These are phyloP conservation scores for Idaea aversata DNA, from an alignment of 2,888 invertebrate genomes.

Conservation along the genomic window DNA sequence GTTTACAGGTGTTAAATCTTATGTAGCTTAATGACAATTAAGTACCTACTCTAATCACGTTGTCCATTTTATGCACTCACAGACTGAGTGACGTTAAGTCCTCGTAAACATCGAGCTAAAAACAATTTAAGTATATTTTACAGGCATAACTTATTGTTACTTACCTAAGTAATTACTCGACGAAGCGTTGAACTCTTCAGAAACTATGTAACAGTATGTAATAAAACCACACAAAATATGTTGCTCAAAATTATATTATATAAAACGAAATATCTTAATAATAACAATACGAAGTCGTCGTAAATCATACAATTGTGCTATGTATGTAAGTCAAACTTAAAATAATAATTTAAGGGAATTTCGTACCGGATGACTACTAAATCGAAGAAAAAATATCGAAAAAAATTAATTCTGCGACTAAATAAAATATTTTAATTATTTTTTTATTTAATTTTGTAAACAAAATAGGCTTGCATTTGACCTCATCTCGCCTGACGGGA, in stretches of 20 bases:
- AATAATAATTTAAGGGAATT: constrained; percentile 6
- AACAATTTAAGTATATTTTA: not conserved
- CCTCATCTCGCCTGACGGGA: too few species aligned
- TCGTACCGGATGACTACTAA: too few species aligned
- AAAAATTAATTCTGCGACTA: too few species aligned
- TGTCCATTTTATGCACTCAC: too few species aligned
- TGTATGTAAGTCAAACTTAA: constrained; percentile 18
- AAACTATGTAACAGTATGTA: not conserved
- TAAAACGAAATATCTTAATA: constrained; percentile 39
- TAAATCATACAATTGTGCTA: constrained; percentile 33
- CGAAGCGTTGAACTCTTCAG: not conserved
- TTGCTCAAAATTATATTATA: constrained; percentile 43
- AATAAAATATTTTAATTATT: too few species aligned
- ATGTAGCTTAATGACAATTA: too few species aligned
- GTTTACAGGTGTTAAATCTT: not conserved
- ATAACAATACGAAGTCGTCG: constrained; percentile 29
- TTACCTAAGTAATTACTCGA: not conserved
- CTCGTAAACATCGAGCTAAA: not conserved
- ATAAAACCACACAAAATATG: constrained; percentile 9
- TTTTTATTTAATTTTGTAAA: too few species aligned
- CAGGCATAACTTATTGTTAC: not conserved
- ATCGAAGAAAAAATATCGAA: too few species aligned
- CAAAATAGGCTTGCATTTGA: too few species aligned
- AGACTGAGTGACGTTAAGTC: too few species aligned
- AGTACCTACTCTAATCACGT: too few species aligned